Evolutionary conservation across 2,888 invertebrate species (phyloP), one percentile per base, ranked within the genome.

Genomic region (Mimumesa dahlbomi): DNA sequence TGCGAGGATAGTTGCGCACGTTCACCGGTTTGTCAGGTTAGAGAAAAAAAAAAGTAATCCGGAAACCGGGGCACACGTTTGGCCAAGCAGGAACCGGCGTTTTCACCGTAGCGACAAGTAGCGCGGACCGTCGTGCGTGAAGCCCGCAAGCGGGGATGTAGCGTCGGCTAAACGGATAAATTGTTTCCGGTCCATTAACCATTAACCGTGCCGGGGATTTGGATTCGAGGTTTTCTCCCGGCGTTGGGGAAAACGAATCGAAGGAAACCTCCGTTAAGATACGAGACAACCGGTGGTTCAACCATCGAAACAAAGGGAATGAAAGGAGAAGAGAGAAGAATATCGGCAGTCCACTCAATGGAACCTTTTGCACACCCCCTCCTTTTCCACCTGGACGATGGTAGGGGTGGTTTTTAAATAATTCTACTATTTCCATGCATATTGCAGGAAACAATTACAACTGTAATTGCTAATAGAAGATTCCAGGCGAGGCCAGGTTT

Each of bases 381-480:
- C 57, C 50, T 54, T 11, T 45, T 49, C 52, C 43, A 54, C 49
- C 57, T 45, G 58, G 49, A 22, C 40, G 61, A 18, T 42, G 61
- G 56, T 40, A 71, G 40, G 87, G 88, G 85, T 84, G 87, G 85
- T 85, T 88, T 88, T 89, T 89, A 89, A 89, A 89, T 89, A 89
- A 89, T 89, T 88, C 83, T 78, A 86, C 88, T 86, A 89, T 89
- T 89, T 88, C 87, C 86, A 89, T 89, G 88, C 88, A 88, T 89
- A 89, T 88, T 88, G 88, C 87, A 87, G 87, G 87, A 89, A 89
- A 89, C 88, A 89, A 89, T 89, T 88, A 89, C 89, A 89, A 87
- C 85, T 89, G 88, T 89, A 89, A 89, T 89, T 88, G 88, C 88
- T 89, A 89, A 88, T 88, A 89, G 88, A 89, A 89, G 88, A 89